Evolutionary conservation across 1,140 invertebrate species (phyloP), one percentile per base, ranked within the genome.

Genomic region (Nymphalis io): DNA sequence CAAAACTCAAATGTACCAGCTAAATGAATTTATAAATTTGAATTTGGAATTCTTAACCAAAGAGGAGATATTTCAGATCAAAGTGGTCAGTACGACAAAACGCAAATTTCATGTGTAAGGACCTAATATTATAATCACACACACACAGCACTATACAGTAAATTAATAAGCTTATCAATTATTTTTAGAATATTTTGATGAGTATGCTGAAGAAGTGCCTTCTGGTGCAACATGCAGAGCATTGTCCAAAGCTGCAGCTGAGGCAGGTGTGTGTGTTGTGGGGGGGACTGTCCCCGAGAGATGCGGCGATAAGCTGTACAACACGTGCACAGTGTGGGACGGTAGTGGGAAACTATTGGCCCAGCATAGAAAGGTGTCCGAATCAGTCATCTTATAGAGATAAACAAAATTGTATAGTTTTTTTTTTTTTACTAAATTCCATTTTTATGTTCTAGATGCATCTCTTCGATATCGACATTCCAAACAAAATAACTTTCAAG

Each of bases 391-490:
- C 27, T 33, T 2, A 33, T 1, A 33, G 5, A 33, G 2, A 8
- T 33, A 33, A 33, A 33, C 27, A 33, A 8, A 33, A 33, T 33
- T 8, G 10, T 33, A 33, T n/a, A n/a, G n/a, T n/a, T n/a, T n/a
- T 15, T 13, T n/a, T n/a, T 44, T 44, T 13, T 44, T 44, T 18
- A 61, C 18, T 11, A 33, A 12, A 44, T 33, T 13, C 38, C 40
- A 38, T n/a, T 21, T 58, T 39, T 42, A 67, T 46, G 39, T 76
- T 75, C 51, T 80, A 97, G 96, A 93, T 98, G 81, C 98, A 99
- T 92, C 93, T 99, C 33, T 99, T 99, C 90, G 98, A 99, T 90
- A 98, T 99, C 83, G 96, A 99, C 81, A 96, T 99, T 61, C 97
- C 97, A 58, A 96, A 95, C 21, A 97, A 97, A 88, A 97, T 99